Base-by-base conservation (phyloP, 2,113 vertebrate genomes). In the Albula goreensis region DNA sequence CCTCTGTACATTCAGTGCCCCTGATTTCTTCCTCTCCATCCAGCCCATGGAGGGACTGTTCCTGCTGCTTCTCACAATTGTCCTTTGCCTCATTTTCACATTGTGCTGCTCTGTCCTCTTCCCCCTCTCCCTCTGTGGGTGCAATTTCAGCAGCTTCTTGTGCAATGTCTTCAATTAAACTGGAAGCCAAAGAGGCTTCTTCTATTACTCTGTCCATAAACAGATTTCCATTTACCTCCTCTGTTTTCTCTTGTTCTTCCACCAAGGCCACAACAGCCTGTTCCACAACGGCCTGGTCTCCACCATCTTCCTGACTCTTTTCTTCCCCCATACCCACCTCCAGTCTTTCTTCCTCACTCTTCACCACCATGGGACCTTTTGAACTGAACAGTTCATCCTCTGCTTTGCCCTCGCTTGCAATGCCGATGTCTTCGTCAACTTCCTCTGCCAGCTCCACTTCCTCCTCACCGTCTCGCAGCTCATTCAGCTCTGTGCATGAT, bases 361-460 rank as follows among this genome's bases (percentile, higher is more conserved):
- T 78, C 0, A 0, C 49, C 12, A 17, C 22, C 11, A 12, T 50
- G 8, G 22, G 13, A 9, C 22, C 49, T 48, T 41, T 48, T 41
- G 31, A 41, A 41, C 31, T 41, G 31, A 41, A 41, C 31, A 41
- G 1, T 50, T 57, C 5, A 53, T 77, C 50, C 0, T 3, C 57
- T 1, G 77, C 86, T 86, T 31, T 86, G 50, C 15, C 85, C 11
- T 89, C 92, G 2, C 41, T 50, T 83, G 88, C 87, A 50, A 94
- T 89, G 74, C 91, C 85, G 83, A 89, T 90, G 85, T 94, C 91
- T 74, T 95, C 94, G 7, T 89, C 94, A 48, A 95, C 94, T 85
- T 94, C 94, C 81, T 94, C 94, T 0, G 91, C 95, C 17, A 93
- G 85, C 86, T 94, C 94, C 50, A 94, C 91, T 2, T 93, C 94